These are phyloP conservation scores for Notarius quadriscutis DNA, from an alignment of 2,113 vertebrate species.

Conservation along the genomic window DNA sequence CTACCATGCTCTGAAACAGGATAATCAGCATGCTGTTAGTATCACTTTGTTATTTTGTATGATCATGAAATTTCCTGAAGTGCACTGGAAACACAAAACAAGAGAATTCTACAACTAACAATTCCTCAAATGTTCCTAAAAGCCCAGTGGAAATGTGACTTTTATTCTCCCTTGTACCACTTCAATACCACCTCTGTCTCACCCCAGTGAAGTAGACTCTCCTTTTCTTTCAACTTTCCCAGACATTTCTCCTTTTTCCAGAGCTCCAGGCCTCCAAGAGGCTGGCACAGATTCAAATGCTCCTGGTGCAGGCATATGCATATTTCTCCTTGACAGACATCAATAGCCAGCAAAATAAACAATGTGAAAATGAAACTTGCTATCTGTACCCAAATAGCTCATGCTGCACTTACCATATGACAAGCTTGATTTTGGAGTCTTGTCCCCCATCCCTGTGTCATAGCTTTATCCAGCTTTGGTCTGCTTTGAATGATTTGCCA, in stretches of 20 bases:
- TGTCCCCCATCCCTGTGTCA: constrained; percentile 35
- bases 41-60: not conserved
- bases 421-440: constrained; percentile 20
- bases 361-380: constrained; percentile 32
- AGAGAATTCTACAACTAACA: not conserved
- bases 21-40: not conserved
- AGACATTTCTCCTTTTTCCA: constrained; percentile 43
- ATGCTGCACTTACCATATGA: constrained; percentile 15
- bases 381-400: constrained; percentile 57
- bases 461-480: constrained; percentile 56
- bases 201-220: not conserved
- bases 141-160: not conserved
- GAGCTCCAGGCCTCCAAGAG: constrained; percentile 20
- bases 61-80: not conserved
- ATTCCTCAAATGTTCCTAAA: not conserved
- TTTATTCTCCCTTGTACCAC: not conserved
- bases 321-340: constrained; percentile 59
- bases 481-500: constrained; percentile 57
- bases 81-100: not conserved
- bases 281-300: constrained; percentile 57
- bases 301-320: constrained; percentile 45
- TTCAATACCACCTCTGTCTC: constrained; percentile 5
- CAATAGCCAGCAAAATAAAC: constrained; percentile 56
- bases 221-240: constrained; percentile 49
- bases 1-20: not conserved